phyloP scores from a whole-genome alignment of 2,888 invertebrate species.

The Sesamia inferens region DNA sequence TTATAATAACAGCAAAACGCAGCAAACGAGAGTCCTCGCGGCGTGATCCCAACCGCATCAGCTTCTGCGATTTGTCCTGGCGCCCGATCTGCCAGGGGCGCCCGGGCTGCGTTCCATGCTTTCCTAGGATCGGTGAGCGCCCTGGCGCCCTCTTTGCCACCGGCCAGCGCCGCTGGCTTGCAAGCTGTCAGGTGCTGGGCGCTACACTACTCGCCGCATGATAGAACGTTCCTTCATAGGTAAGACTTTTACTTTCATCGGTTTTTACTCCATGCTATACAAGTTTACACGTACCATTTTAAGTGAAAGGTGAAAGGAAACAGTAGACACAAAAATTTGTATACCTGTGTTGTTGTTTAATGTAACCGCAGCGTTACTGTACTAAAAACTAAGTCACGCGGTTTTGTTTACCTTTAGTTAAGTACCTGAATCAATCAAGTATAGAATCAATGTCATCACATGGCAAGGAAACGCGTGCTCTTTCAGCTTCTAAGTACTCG shows the following conservation, averaged over 20 bases:
- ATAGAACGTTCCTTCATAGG: constrained; percentile 97
- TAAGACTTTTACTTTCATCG: constrained; percentile 3
- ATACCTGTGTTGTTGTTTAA: background rate
- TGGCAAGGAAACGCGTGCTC: background rate
- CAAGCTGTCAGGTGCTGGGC: constrained; percentile 98
- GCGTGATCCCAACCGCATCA: constrained; percentile 73
- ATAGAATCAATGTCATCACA: background rate
- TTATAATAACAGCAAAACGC: constrained; percentile 61
- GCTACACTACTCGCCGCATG: constrained; percentile 95
- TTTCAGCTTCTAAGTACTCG: background rate
- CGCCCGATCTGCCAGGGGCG: constrained; percentile 77
- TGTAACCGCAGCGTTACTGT: background rate
- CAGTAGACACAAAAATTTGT: background rate
- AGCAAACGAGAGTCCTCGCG: constrained; percentile 68
- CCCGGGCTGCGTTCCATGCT: constrained; percentile 94
- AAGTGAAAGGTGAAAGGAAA: background rate
- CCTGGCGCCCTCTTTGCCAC: constrained; percentile 96
- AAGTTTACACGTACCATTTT: background rate
- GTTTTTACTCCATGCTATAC: background rate
- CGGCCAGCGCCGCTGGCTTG: constrained; percentile 96
- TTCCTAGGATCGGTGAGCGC: constrained; percentile 97
- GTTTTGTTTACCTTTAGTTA: too few relatives aligned
- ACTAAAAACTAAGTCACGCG: background rate
- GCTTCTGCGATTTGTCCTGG: constrained; percentile 84
- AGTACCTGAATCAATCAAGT: too few relatives aligned